A percentile compares a stretch with the other conserved stretches of the same genome.
These are phyloP conservation scores for Galerucella nymphaeae DNA, from an alignment of 2,888 invertebrate genomes.

Conservation along the genomic window DNA sequence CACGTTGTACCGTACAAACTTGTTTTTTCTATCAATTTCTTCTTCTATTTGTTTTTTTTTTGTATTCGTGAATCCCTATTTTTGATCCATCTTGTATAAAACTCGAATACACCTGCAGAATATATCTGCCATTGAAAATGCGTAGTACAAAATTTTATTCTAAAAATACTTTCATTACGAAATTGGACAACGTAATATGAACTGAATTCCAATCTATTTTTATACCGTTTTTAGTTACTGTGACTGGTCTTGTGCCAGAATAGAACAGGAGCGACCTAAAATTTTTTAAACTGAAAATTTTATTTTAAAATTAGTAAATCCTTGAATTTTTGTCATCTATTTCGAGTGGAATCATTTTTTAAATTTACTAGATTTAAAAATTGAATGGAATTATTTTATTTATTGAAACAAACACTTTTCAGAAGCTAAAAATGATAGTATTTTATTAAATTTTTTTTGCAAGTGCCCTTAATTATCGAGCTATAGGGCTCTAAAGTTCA, in stretches of 20 bases:
- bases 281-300: neutral
- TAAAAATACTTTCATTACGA: neutral
- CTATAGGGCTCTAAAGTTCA: too few relatives aligned
- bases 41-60: too few relatives aligned
- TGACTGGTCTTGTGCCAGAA: constrained; percentile 31
- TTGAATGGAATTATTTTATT: too few relatives aligned
- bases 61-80: neutral
- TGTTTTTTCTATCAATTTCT: too few relatives aligned
- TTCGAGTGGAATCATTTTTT: neutral
- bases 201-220: constrained; percentile 25
- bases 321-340: constrained; percentile 10
- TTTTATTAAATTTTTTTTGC: too few relatives aligned
- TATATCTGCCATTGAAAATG: neutral
- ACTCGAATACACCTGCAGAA: neutral
- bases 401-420: too few relatives aligned
- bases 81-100: neutral
- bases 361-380: too few relatives aligned
- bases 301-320: neutral
- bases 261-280: constrained; percentile 18
- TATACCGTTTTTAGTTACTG: neutral
- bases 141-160: neutral
- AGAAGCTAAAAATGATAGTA: too few relatives aligned
- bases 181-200: constrained; percentile 8
- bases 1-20: too few relatives aligned
- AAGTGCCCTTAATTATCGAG: too few relatives aligned